Conservation (phyloP, 1,140 invertebrate species). For the Yoshiicerus persimilis region DNA sequence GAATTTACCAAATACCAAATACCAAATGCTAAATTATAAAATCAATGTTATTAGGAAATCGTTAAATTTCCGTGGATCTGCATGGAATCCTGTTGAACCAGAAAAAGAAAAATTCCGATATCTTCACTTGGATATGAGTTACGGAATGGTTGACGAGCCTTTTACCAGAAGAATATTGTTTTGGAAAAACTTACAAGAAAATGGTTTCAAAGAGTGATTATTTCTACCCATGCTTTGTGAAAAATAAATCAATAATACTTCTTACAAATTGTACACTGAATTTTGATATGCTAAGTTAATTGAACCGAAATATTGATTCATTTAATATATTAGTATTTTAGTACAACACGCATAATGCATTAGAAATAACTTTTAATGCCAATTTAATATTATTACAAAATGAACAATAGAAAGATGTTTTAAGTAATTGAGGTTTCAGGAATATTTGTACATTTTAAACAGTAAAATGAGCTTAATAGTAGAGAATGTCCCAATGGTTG, state of each 20-base stretch:
- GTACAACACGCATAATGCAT: too few species aligned
- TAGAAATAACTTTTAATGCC: too few species aligned
- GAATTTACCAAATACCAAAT: not conserved
- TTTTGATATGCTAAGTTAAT: not conserved
- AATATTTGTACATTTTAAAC: too few species aligned
- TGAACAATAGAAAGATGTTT: too few species aligned
- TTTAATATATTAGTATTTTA: too few species aligned
- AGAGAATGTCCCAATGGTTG: conserved; percentile 46
- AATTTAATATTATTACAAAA: too few species aligned
- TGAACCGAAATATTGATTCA: too few species aligned
- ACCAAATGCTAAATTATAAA: not conserved
- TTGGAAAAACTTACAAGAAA: not conserved
- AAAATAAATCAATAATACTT: too few species aligned
- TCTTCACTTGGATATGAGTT: conserved; percentile 30
- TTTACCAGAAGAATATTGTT: conserved; percentile 33
- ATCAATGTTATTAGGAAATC: not conserved
- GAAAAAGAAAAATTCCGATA: not conserved
- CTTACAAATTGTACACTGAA: not conserved
- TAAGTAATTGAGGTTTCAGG: too few species aligned
- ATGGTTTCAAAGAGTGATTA: not conserved
- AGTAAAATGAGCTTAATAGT: conserved; percentile 31
- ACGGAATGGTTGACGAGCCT: conserved; percentile 35
- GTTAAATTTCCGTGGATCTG: not conserved
- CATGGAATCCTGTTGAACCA: not conserved
- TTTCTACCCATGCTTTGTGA: not conserved